Evolutionary conservation across 1,140 invertebrate genomes (phyloP).

Genomic region (Frieseomelitta varia): DNA sequence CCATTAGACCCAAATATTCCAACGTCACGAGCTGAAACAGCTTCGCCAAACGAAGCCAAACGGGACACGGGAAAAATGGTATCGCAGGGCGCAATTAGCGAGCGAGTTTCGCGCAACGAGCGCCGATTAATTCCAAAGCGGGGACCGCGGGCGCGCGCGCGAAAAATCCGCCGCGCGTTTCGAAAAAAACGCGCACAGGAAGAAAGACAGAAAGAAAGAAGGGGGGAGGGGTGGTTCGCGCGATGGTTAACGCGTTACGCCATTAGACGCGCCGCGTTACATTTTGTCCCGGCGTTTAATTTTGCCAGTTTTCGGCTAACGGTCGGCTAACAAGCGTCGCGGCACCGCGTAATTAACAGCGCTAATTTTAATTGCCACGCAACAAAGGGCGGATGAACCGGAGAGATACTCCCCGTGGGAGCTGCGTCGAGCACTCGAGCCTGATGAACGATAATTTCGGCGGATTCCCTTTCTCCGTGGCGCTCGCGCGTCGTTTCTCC

Average conservation of each 20-base stretch:
- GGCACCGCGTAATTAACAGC: conserved; percentile 77
- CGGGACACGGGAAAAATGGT: not conserved
- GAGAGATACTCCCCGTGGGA: conserved; percentile 68
- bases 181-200: conserved; percentile 50
- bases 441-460: conserved; percentile 78
- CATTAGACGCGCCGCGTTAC: conserved; percentile 75
- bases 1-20: conserved; percentile 1
- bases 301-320: conserved; percentile 72
- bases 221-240: not conserved
- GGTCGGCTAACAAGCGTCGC: conserved; percentile 71
- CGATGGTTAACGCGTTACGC: no score
- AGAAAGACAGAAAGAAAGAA: not conserved
- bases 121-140: conserved; percentile 25
- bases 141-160: not conserved
- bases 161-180: conserved; percentile 19
- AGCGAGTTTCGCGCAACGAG: conserved; percentile 34
- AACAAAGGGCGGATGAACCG: conserved; percentile 75
- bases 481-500: not conserved
- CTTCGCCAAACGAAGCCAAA: not conserved
- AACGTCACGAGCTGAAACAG: not conserved
- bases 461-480: conserved; percentile 65
- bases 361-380: conserved; percentile 79
- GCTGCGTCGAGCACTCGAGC: conserved; percentile 54
- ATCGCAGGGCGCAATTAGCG: conserved; percentile 15
- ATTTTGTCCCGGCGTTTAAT: conserved; percentile 75